Conservation (phyloP, 2,888 invertebrate species). For the Hirtodrosophila alboralis region DNA sequence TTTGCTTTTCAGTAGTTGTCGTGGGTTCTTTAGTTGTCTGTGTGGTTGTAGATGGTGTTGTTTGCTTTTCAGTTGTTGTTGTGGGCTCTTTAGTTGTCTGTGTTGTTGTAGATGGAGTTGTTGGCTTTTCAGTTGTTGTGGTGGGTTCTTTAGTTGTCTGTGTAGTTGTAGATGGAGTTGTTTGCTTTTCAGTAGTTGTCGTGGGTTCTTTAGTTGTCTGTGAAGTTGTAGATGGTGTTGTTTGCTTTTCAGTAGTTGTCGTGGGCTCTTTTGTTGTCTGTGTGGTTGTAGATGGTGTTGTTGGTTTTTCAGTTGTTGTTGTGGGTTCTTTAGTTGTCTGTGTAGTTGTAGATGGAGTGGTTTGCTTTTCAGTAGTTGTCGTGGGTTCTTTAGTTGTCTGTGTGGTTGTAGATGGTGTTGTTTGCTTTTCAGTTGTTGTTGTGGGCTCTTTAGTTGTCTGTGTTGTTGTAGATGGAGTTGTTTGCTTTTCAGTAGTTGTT, state of each 20-base stretch:
- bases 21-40: neutral
- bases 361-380: neutral
- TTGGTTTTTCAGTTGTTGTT: neutral
- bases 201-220: too few species aligned
- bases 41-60: neutral
- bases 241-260: too few species aligned
- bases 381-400: neutral
- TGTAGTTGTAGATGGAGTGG: neutral
- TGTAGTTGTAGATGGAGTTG: neutral
- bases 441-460: neutral
- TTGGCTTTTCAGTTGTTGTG: neutral
- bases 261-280: too few species aligned
- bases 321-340: neutral
- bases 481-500: constrained; percentile 1
- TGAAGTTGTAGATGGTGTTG: neutral
- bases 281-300: neutral
- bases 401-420: neutral
- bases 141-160: neutral
- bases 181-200: neutral
- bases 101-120: neutral
- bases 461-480: neutral
- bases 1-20: neutral
- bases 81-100: too few species aligned
- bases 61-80: neutral
- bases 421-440: neutral